Evolutionary conservation across 2,797 vertebrate species (phyloP).

Genomic region (Sebastes ruberrimus): DNA sequence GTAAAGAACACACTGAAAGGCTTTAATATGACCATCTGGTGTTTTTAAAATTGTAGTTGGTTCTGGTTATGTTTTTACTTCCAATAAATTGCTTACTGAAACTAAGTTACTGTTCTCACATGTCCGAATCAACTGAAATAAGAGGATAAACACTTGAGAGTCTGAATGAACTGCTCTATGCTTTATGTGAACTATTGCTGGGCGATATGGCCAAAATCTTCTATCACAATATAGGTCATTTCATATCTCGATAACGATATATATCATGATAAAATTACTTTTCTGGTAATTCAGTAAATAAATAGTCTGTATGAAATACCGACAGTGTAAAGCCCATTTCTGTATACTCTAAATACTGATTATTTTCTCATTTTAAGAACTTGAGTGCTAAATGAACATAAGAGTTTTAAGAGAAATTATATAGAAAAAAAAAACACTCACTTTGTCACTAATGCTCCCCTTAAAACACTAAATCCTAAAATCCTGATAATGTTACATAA

Average conservation of each 20-base stretch:
- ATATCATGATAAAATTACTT: no score
- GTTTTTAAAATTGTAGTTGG: background rate
- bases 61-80: background rate
- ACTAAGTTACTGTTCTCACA: background rate
- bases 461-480: background rate
- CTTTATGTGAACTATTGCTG: background rate
- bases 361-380: no score
- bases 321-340: no score
- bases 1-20: background rate
- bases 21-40: background rate
- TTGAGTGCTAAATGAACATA: no score
- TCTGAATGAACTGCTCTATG: background rate
- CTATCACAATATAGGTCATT: no score
- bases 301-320: no score
- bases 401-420: no score
- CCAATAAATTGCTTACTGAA: background rate
- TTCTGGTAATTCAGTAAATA: no score
- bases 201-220: no score
- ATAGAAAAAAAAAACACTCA: no score
- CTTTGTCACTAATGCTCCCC: background rate
- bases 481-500: background rate
- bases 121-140: background rate
- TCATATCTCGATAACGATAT: no score
- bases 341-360: no score
- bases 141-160: background rate